phyloP scores from a whole-genome alignment of 2,797 vertebrate genomes.

The Trichosurus vulpecula region DNA sequence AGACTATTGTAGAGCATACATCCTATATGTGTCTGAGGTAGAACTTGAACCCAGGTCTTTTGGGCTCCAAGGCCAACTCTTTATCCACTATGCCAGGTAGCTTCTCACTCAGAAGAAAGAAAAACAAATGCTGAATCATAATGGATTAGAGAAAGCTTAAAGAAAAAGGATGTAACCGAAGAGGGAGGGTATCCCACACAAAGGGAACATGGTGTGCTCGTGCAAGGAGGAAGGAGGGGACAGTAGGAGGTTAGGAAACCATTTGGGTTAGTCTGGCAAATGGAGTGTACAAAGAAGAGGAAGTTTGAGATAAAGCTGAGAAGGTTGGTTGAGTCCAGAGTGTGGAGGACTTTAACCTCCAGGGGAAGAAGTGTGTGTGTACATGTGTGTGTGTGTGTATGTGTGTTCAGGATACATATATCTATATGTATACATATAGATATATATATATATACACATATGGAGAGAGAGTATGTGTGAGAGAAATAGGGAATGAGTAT shows the following conservation, averaged over 20 bases:
- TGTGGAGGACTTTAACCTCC: too few relatives aligned
- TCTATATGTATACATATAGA: too few relatives aligned
- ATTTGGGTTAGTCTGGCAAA: neutral
- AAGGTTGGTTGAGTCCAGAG: neutral
- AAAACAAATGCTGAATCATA: neutral
- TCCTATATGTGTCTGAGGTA: neutral
- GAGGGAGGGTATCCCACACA: neutral
- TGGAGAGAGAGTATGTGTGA: too few relatives aligned
- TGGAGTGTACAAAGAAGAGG: neutral
- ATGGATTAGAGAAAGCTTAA: neutral
- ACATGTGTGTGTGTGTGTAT: too few relatives aligned
- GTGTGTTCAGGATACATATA: too few relatives aligned
- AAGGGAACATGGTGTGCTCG: neutral
- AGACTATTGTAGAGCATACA: neutral
- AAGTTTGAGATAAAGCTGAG: neutral
- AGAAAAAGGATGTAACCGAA: neutral
- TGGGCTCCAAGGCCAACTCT: neutral
- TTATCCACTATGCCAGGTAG: neutral
- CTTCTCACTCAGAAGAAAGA: neutral
- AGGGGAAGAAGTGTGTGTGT: too few relatives aligned
- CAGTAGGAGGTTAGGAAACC: neutral
- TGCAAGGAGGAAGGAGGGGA: neutral
- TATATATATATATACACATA: too few relatives aligned
- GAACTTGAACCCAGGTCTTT: neutral
- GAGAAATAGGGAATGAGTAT: too few relatives aligned